phyloP scores from a whole-genome alignment of 2,888 invertebrate species.

The Epistrophe grossulariae region DNA sequence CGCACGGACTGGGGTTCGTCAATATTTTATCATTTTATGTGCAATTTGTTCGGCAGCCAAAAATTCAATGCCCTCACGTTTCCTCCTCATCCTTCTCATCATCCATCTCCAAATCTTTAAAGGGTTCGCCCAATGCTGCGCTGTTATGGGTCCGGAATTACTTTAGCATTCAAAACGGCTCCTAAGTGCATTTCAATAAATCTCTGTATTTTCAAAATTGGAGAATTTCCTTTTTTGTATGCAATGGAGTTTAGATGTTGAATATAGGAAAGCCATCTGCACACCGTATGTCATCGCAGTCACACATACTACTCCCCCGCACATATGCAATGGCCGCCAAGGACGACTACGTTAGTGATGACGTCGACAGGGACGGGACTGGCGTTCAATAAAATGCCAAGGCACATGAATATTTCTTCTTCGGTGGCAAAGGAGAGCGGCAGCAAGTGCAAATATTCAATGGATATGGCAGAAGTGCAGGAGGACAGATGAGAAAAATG shows the following conservation, averaged over 20 bases:
- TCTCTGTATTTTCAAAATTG: constrained; percentile 70
- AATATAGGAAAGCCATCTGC: constrained; percentile 42
- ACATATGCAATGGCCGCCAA: constrained; percentile 11
- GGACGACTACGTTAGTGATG: background rate
- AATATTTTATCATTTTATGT: constrained; percentile 76
- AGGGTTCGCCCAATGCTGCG: background rate
- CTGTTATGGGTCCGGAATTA: constrained; percentile 43
- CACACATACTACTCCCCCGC: background rate
- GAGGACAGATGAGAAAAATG: background rate
- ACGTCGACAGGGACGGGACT: constrained; percentile 16
- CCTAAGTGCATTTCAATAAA: constrained; percentile 76
- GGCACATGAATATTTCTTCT: constrained; percentile 54
- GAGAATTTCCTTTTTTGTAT: constrained; percentile 33
- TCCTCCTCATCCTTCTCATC: background rate
- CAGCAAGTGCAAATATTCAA: constrained; percentile 65
- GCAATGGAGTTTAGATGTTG: constrained; percentile 17
- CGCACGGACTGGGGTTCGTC: constrained; percentile 66
- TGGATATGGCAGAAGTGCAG: constrained; percentile 25
- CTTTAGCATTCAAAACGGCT: constrained; percentile 75
- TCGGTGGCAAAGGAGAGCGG: background rate
- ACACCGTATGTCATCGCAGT: constrained; percentile 56
- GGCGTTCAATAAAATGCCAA: background rate
- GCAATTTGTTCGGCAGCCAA: constrained; percentile 67
- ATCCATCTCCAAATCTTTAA: too few species aligned
- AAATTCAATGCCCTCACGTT: background rate